Conservation (phyloP, 2,888 invertebrate genomes). For the Brachyptera risi region DNA sequence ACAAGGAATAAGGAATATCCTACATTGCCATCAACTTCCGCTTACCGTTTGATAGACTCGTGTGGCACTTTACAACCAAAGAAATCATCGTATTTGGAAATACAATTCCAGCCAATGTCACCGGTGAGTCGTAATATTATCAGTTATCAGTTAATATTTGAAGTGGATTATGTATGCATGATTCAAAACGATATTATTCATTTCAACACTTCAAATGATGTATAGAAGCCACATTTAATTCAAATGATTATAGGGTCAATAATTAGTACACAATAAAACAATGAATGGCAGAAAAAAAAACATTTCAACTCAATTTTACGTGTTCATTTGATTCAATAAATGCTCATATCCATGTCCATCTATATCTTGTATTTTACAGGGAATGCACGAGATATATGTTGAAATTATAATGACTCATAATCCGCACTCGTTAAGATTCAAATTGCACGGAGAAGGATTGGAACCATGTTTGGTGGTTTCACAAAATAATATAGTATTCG, state of each 20-base stretch:
- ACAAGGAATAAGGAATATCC: neutral
- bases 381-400: constrained; percentile 42
- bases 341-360: no score
- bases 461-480: constrained; percentile 51
- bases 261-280: no score
- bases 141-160: no score
- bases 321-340: no score
- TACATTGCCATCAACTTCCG: neutral
- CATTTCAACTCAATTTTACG: no score
- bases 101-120: constrained; percentile 55
- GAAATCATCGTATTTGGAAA: constrained; percentile 49
- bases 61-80: constrained; percentile 45
- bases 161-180: no score
- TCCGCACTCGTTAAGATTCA: constrained; percentile 47
- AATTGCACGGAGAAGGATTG: constrained; percentile 52
- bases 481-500: constrained; percentile 53
- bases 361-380: constrained; percentile 39
- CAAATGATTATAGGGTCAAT: no score
- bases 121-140: constrained; percentile 43
- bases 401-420: constrained; percentile 50
- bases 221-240: no score
- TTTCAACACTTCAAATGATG: no score
- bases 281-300: no score
- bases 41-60: neutral
- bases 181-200: no score